Conservation (phyloP, 64 coral and sea anemone species). For the Montipora efflorescens region DNA sequence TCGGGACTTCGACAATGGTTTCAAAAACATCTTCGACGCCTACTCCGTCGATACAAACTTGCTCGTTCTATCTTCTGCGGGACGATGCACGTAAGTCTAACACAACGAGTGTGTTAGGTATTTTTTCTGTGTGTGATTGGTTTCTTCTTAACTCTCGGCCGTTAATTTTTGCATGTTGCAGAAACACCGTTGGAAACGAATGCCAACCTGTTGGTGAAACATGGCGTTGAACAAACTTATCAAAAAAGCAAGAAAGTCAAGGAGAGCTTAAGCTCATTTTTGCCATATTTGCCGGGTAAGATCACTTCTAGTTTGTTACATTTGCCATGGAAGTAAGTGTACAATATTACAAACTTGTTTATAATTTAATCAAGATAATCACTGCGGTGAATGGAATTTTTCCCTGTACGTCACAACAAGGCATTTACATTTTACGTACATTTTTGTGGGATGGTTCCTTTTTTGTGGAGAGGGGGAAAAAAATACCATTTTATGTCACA, state of each 20-base stretch:
- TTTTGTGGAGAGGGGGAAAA: too few species aligned
- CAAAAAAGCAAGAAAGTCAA: constrained; percentile 98
- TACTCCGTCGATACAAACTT: constrained; percentile 77
- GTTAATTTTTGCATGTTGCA: constrained; percentile 21
- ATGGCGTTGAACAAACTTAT: constrained; percentile 93
- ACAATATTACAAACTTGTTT: background rate
- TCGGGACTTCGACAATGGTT: constrained; percentile 71
- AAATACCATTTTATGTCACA: too few species aligned
- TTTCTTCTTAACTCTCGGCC: background rate
- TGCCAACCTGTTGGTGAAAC: constrained; percentile 91
- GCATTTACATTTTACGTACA: too few species aligned
- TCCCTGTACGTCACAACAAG: too few species aligned
- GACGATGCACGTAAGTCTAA: constrained; percentile 78
- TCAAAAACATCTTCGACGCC: constrained; percentile 82
- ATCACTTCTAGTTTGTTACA: background rate
- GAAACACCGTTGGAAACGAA: constrained; percentile 62
- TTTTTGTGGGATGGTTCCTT: too few species aligned
- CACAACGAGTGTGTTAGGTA: background rate
- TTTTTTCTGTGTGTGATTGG: background rate
- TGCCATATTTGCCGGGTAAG: constrained; percentile 96
- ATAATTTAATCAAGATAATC: too few species aligned
- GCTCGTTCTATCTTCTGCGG: constrained; percentile 89
- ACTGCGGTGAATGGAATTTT: too few species aligned
- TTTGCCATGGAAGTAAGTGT: background rate
- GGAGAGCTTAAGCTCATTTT: constrained; percentile 94